phyloP scores from a whole-genome alignment of 2,888 invertebrate species.

The Unio pictorum region DNA sequence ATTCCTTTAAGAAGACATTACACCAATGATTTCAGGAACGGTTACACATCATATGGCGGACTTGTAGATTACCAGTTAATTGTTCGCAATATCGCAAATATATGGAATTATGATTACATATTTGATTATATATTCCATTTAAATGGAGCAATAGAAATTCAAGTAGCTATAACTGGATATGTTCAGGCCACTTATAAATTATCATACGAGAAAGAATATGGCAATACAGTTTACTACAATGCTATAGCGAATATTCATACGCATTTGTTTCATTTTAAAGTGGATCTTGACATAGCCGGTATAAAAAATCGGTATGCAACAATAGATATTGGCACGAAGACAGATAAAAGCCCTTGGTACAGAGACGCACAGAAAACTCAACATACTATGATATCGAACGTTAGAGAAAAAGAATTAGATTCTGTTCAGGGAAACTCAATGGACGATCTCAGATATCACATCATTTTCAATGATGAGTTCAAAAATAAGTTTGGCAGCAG shows the following conservation, averaged over 20 bases:
- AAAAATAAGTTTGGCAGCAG: constrained; percentile 47
- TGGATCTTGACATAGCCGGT: constrained; percentile 62
- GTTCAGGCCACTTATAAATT: constrained; percentile 51
- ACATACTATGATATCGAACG: constrained; percentile 30
- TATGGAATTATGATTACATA: constrained; percentile 63
- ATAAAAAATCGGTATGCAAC: constrained; percentile 53
- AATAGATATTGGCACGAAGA: constrained; percentile 42
- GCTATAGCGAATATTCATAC: constrained; percentile 58
- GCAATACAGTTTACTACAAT: constrained; percentile 44
- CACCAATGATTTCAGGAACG: constrained; percentile 32
- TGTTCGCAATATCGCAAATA: constrained; percentile 53
- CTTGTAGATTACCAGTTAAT: constrained; percentile 53
- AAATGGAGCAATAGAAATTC: constrained; percentile 59
- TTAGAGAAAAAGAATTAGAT: constrained; percentile 51
- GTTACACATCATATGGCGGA: constrained; percentile 48
- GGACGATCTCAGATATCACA: constrained; percentile 45
- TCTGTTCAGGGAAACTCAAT: constrained; percentile 41
- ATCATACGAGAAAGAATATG: constrained; percentile 47
- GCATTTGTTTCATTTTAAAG: constrained; percentile 61
- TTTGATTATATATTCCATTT: constrained; percentile 64
- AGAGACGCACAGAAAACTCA: constrained; percentile 42
- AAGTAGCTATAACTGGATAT: constrained; percentile 59
- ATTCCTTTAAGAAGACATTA: constrained; percentile 62
- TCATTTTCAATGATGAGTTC: constrained; percentile 44
- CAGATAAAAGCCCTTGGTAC: constrained; percentile 41